Percentiles rank a stretch among this genome's conserved stretches.
Evolutionary conservation across 2,113 vertebrate genomes (phyloP).

Genomic region (Passer domesticus): DNA sequence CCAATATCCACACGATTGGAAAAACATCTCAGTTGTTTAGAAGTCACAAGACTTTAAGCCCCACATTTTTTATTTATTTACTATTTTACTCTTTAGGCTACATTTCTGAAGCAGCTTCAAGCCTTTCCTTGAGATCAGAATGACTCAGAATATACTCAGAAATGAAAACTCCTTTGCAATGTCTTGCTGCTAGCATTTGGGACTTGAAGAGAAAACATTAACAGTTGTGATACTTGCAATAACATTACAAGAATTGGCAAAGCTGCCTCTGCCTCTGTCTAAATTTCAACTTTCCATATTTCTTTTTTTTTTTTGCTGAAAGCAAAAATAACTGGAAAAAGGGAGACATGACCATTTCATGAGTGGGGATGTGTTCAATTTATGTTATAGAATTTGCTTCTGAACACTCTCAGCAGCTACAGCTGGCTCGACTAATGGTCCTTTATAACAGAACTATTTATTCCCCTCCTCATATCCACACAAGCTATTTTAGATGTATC

Average conservation of each 20-base stretch:
- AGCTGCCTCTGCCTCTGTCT: neutral
- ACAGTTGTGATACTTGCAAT: neutral
- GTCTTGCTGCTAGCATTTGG: neutral
- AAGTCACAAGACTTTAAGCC: neutral
- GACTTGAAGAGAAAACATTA: constrained; percentile 2
- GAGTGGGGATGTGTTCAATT: neutral
- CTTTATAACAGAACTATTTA: neutral
- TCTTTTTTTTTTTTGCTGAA: neutral
- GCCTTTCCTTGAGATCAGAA: neutral
- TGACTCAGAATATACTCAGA: neutral
- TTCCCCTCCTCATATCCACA: neutral
- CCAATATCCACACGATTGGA: neutral
- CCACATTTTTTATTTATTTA: neutral
- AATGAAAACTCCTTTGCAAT: neutral
- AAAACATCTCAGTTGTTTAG: neutral
- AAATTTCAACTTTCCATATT: neutral
- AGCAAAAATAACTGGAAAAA: neutral
- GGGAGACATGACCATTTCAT: neutral
- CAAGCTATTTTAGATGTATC: neutral
- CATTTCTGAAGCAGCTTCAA: neutral
- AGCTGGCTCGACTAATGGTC: neutral
- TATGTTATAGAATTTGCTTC: neutral
- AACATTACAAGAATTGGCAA: neutral
- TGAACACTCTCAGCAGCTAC: neutral
- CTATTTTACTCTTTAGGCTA: neutral